Percentiles rank a stretch among this genome's conserved stretches.
Evolutionary conservation across 1,140 invertebrate species (phyloP).

Genomic region (Brachionus asplanchnoidis): DNA sequence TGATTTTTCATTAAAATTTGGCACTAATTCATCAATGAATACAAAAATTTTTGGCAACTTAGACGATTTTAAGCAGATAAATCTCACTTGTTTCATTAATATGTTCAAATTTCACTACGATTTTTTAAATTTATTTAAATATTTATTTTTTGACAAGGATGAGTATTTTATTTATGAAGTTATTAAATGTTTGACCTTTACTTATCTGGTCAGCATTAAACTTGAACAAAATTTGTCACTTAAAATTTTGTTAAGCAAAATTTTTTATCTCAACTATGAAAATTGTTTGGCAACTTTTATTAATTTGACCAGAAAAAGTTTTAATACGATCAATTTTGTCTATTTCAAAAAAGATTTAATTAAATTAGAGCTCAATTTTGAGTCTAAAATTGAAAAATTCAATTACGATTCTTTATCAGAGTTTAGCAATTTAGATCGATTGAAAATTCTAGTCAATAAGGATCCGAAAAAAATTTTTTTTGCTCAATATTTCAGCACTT

Average conservation of each 20-base stretch:
- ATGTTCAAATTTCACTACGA: constrained; percentile 17
- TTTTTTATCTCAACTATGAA: constrained; percentile 34
- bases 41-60: neutral
- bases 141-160: neutral
- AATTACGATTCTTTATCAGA: neutral
- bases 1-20: constrained; percentile 12
- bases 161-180: neutral
- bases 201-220: neutral
- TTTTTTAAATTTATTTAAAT: neutral
- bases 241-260: constrained; percentile 36
- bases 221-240: constrained; percentile 16
- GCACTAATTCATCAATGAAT: neutral
- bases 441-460: neutral
- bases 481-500: neutral
- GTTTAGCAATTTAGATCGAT: neutral
- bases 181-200: neutral
- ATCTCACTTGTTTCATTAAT: constrained; percentile 22
- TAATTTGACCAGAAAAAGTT: neutral
- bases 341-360: neutral
- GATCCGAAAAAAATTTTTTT: neutral
- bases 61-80: constrained; percentile 1
- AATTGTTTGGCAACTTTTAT: neutral
- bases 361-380: neutral
- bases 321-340: neutral
- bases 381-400: neutral